Evolutionary conservation across 2,888 invertebrate species (phyloP).

Genomic region (Eupeodes luniger): DNA sequence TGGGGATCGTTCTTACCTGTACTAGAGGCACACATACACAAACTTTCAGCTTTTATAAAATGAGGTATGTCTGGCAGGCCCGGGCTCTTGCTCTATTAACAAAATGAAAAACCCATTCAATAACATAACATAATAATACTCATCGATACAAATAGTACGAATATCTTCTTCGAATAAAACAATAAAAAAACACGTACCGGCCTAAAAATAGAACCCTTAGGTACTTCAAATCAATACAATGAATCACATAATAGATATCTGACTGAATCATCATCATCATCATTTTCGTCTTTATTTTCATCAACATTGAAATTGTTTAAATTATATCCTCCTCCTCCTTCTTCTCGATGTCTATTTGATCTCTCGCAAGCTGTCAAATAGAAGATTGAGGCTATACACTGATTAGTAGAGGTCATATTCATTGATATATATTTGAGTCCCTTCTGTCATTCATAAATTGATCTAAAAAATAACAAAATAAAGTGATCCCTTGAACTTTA

Average conservation of each 20-base stretch:
- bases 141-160: no score
- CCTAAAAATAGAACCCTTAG: constrained; percentile 62
- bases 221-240: constrained; percentile 30
- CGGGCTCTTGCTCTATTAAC: no score
- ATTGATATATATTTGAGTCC: constrained; percentile 35
- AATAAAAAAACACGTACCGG: neutral
- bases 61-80: no score
- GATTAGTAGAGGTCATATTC: constrained; percentile 60
- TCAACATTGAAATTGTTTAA: constrained; percentile 6
- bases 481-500: constrained; percentile 65
- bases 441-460: constrained; percentile 62
- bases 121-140: no score
- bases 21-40: no score
- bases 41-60: no score
- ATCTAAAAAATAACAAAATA: constrained; percentile 34
- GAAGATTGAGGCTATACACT: constrained; percentile 41
- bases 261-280: constrained; percentile 12
- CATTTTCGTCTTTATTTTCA: neutral
- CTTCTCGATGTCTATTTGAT: constrained; percentile 13
- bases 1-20: no score
- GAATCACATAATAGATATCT: neutral
- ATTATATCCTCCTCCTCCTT: constrained; percentile 14
- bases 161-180: no score
- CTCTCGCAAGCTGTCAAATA: constrained; percentile 42
- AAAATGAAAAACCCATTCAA: no score